Base-by-base conservation (phyloP, 2,797 vertebrate genomes). In the Sciurus carolinensis region DNA sequence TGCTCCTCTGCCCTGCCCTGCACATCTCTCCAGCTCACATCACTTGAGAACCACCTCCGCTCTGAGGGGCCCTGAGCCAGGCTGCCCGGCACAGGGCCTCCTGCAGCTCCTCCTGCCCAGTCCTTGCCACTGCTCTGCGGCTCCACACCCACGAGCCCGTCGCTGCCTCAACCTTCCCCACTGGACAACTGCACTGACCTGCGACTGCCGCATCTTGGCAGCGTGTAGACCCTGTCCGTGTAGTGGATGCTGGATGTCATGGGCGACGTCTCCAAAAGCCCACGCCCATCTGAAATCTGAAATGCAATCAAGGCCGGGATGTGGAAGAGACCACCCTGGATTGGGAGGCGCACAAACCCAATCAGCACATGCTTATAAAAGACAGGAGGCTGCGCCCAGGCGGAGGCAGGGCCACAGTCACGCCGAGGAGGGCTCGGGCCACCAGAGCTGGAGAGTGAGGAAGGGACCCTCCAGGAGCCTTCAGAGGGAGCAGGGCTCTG, bases 11-110 rank as follows among this genome's bases (percentile, higher is more conserved):
- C 0, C 11, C 24, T 42, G 66, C 24, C 5, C 0, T 0, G 1
- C 44, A 9, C 0, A 12, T 8, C n/a, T 54, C 2, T 3, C 50
- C 15, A 0, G 33, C n/a, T 39, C 36, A 50, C 52, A 1, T 9
- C 0, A 1, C 2, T 15, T 1, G 39, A 10, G 39, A 71, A 8
- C 36, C 50, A 18, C 0, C 4, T 7, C 2, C 1, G 8, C 7
- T 3, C 28, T 4, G 62, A 8, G 26, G 28, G 5, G 7, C 5
- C 9, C 26, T 0, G 2, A 26, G 36, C 14, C 50, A n/a, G 17
- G 50, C n/a, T 36, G 3, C 2, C 4, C 0, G 47, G 17, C 28
- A 1, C 33, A 0, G n/a, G 20, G 3, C 20, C 4, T 14, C 4
- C 22, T 6, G 22, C 0, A 14, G 22, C 26, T 64, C 39, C 1